Conservation (phyloP, 2,888 invertebrate species). For the Phortica okadai region DNA sequence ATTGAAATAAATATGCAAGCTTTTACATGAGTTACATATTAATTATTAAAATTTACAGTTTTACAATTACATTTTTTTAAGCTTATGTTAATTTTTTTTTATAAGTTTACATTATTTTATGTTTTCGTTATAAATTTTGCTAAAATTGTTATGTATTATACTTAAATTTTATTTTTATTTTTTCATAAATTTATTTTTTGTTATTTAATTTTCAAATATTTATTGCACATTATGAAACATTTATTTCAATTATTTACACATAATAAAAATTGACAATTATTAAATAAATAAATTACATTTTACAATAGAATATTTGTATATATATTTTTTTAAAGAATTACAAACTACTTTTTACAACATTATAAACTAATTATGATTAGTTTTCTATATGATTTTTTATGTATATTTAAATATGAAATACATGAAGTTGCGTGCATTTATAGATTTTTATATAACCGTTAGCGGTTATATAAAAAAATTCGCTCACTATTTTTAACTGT, state of each 20-base stretch:
- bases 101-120: constrained; percentile 42
- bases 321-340: background rate
- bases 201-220: constrained; percentile 23
- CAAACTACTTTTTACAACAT: constrained; percentile 2
- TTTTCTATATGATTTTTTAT: constrained; percentile 7
- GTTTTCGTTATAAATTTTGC: constrained; percentile 42
- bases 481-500: constrained; percentile 66
- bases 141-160: constrained; percentile 37
- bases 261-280: constrained; percentile 20
- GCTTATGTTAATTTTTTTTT: constrained; percentile 41
- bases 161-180: constrained; percentile 26
- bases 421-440: constrained; percentile 57
- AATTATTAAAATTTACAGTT: constrained; percentile 16
- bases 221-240: constrained; percentile 63
- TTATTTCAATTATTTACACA: constrained; percentile 36
- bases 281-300: constrained; percentile 11
- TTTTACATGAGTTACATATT: constrained; percentile 18
- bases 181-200: constrained; percentile 38
- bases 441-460: constrained; percentile 22
- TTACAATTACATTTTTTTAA: constrained; percentile 37
- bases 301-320: background rate
- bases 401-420: constrained; percentile 57
- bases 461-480: constrained; percentile 50
- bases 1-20: constrained; percentile 32
- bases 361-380: constrained; percentile 5